These are phyloP conservation scores for Tursiops truncatus DNA, from an alignment of 2,113 vertebrate genomes.

Conservation along the genomic window DNA sequence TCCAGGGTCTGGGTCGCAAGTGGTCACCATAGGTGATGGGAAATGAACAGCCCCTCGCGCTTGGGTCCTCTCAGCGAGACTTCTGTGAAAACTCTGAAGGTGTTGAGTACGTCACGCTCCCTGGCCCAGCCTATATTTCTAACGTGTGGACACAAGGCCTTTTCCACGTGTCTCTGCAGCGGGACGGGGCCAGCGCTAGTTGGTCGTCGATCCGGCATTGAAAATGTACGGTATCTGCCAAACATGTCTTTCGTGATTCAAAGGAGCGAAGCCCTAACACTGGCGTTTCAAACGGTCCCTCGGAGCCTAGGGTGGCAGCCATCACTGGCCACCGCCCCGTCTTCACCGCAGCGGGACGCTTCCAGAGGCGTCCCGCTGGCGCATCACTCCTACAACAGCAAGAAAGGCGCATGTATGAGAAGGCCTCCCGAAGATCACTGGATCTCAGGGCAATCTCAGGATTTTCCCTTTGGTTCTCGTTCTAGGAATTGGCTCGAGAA, in stretches of 20 bases:
- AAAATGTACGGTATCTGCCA: background rate
- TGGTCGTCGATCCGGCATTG: background rate
- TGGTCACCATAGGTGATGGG: background rate
- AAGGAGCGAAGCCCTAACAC: background rate
- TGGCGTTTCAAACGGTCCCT: background rate
- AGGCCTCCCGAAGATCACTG: background rate
- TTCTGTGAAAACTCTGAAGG: background rate
- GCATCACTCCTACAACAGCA: background rate
- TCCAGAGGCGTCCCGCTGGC: background rate
- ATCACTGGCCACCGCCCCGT: too few relatives aligned
- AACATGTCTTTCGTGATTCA: background rate
- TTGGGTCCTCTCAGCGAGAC: background rate
- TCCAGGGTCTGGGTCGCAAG: background rate
- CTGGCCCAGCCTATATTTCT: background rate
- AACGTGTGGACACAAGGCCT: background rate
- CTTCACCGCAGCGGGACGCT: too few relatives aligned
- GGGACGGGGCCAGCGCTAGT: background rate
- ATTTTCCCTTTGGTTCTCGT: background rate
- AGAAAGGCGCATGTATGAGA: background rate
- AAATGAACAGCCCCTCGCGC: background rate
- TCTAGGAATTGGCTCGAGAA: background rate
- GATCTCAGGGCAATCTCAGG: background rate
- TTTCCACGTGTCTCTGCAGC: accelerated
- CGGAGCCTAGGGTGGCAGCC: background rate
- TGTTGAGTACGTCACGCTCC: background rate